A percentile compares a stretch with the other conserved stretches of the same genome.
phyloP scores from a whole-genome alignment of 2,113 vertebrate genomes.

The Phylloscopus trochilus region DNA sequence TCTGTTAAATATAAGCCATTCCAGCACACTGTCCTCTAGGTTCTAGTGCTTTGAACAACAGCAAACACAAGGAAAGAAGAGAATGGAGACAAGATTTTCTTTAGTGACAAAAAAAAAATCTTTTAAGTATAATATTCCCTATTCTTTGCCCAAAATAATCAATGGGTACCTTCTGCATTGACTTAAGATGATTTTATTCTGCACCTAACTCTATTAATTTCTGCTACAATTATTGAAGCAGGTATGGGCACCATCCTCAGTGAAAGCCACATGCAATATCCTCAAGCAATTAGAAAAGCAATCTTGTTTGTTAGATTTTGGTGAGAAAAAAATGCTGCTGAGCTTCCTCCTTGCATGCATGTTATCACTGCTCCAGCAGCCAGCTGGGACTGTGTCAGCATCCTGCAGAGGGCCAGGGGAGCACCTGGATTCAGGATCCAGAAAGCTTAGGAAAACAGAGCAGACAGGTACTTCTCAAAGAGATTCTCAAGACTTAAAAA shows the following conservation, averaged over 20 bases:
- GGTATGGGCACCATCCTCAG: background rate
- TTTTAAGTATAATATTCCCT: background rate
- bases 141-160: background rate
- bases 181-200: background rate
- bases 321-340: background rate
- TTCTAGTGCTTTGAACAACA: background rate
- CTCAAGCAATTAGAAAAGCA: background rate
- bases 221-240: background rate
- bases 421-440: rapidly evolving
- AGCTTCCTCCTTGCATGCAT: background rate
- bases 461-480: background rate
- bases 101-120: background rate
- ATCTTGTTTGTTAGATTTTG: background rate
- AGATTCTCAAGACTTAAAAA: background rate
- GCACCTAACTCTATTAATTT: background rate
- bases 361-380: rapidly evolving
- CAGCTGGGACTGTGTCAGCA: background rate
- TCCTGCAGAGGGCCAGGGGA: rapidly evolving
- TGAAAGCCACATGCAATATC: background rate
- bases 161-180: background rate
- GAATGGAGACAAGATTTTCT: background rate
- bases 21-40: background rate
- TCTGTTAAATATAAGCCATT: background rate
- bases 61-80: background rate
- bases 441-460: background rate